Percentiles rank a stretch among this genome's conserved stretches.
phyloP scores from a whole-genome alignment of 2,888 invertebrate genomes.

The Helleia helle region DNA sequence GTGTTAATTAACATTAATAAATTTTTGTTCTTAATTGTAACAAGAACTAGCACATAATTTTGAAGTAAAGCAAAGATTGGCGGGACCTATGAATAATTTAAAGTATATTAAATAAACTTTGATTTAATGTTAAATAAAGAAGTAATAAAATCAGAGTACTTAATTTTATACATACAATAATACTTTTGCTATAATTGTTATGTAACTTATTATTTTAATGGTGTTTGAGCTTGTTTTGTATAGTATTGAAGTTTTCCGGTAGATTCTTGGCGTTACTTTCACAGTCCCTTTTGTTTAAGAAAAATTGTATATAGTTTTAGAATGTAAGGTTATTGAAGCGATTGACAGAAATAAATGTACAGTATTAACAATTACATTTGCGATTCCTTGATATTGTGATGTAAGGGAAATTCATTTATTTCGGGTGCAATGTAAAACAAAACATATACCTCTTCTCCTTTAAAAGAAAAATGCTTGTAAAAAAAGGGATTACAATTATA shows the following conservation, averaged over 20 bases:
- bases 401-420: neutral
- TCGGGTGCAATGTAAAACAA: neutral
- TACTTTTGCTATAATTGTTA: neutral
- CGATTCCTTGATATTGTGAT: neutral
- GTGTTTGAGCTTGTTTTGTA: neutral
- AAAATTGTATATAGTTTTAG: slow-evolving; percentile 3
- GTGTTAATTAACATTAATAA: too few species aligned
- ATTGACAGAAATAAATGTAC: slow-evolving; percentile 2
- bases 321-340: neutral
- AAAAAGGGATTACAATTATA: slow-evolving; percentile 1
- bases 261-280: neutral
- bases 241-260: neutral
- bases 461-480: neutral
- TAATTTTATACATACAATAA: neutral
- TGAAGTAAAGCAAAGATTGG: neutral
- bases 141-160: neutral
- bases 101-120: neutral
- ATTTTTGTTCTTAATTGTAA: neutral
- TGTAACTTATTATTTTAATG: neutral
- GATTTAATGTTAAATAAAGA: neutral
- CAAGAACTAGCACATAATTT: too few species aligned
- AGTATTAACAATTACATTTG: neutral
- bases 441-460: neutral
- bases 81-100: neutral
- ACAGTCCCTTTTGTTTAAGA: neutral